phyloP scores from a whole-genome alignment of 2,797 vertebrate genomes.

The Trachurus trachurus region DNA sequence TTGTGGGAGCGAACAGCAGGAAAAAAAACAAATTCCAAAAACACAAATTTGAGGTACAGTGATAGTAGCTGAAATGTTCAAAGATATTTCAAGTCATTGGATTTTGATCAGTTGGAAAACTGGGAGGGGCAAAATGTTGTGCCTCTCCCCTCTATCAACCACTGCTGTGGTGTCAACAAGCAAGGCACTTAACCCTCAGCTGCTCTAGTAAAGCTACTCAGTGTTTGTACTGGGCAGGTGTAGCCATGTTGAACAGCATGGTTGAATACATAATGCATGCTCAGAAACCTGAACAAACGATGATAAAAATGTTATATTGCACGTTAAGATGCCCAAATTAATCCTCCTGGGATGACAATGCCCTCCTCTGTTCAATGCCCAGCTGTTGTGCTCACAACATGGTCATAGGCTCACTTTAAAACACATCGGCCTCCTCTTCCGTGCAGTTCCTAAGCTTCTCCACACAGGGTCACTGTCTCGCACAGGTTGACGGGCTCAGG shows the following conservation, averaged over 20 bases:
- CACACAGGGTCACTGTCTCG: slow-evolving; percentile 76
- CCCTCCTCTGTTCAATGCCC: not conserved
- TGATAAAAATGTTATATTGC: slow-evolving; percentile 40
- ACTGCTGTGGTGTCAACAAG: slow-evolving; percentile 37
- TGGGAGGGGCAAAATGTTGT: slow-evolving; percentile 4
- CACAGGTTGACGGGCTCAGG: slow-evolving; percentile 66
- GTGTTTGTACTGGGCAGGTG: slow-evolving; percentile 7
- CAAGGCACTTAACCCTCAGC: slow-evolving; percentile 68
- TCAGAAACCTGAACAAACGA: slow-evolving; percentile 25
- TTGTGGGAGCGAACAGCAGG: not conserved
- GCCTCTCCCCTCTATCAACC: slow-evolving; percentile 10
- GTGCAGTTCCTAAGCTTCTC: slow-evolving; percentile 74
- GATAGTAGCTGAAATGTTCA: slow-evolving; percentile 18
- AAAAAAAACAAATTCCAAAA: not conserved
- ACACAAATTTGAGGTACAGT: slow-evolving; percentile 12
- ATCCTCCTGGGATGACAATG: not conserved
- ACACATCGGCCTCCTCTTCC: not conserved
- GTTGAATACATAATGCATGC: not conserved
- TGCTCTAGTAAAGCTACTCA: slow-evolving; percentile 34
- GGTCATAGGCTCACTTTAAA: not conserved
- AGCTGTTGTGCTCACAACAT: slow-evolving; percentile 16
- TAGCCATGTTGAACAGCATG: slow-evolving; percentile 6
- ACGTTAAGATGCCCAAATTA: slow-evolving; percentile 21
- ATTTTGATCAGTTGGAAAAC: slow-evolving; percentile 15
- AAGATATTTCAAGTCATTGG: slow-evolving; percentile 40